A percentile compares a stretch with the other conserved stretches of the same genome.
phyloP scores from a whole-genome alignment of 2,888 invertebrate species.

The Fabriciana adippe region DNA sequence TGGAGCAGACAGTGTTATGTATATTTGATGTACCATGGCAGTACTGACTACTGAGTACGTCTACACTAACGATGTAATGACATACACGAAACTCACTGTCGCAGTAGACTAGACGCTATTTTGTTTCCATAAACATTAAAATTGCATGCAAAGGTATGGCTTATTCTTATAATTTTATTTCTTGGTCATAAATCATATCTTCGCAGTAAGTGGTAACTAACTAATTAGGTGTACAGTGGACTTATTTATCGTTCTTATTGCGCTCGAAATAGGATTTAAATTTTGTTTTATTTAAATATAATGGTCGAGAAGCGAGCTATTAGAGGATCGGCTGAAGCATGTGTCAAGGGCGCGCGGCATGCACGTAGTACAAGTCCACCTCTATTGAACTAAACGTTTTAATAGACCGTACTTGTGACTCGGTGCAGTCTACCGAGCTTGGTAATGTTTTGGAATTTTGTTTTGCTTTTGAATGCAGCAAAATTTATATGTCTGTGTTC shows the following conservation, averaged over 20 bases:
- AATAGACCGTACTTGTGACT: conserved; percentile 36
- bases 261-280: conserved; percentile 40
- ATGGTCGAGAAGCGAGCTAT: conserved; percentile 35
- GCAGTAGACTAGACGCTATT: conserved; percentile 32
- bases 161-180: conserved; percentile 37
- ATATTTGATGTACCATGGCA: conserved; percentile 54
- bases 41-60: conserved; percentile 21
- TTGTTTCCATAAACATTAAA: conserved; percentile 27
- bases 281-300: conserved; percentile 37
- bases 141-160: conserved; percentile 29
- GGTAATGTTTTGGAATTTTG: conserved; percentile 34
- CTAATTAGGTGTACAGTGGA: conserved; percentile 42
- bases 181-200: conserved; percentile 42
- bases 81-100: conserved; percentile 10
- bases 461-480: conserved; percentile 19
- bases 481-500: conserved; percentile 2
- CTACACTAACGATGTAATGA: conserved; percentile 31
- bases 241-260: conserved; percentile 45
- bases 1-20: conserved; percentile 59
- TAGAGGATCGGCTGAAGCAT: conserved; percentile 44
- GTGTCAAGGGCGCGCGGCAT: conserved; percentile 66
- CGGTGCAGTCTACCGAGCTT: conserved; percentile 34
- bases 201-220: conserved; percentile 43
- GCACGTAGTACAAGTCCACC: conserved; percentile 31
- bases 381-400: conserved; percentile 37